phyloP scores from a whole-genome alignment of 2,113 vertebrate genomes.

The Onychorhynchus coronatus region DNA sequence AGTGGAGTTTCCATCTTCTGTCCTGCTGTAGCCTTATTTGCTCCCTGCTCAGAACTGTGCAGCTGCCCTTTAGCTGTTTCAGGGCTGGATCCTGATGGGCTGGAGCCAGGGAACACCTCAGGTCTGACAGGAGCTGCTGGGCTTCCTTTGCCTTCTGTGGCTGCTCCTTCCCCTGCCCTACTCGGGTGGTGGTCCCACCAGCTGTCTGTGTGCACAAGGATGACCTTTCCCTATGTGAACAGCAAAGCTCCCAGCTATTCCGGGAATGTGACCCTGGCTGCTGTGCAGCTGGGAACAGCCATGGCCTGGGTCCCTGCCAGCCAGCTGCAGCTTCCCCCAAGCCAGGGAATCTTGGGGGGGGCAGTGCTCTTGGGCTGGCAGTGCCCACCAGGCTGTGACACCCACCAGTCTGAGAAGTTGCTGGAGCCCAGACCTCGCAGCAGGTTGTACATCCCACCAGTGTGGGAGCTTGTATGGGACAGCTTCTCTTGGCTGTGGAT shows the following conservation, averaged over 20 bases:
- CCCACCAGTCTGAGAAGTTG: neutral
- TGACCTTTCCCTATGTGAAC: slow-evolving; percentile 47
- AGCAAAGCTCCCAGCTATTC: slow-evolving; percentile 51
- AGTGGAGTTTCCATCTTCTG: neutral
- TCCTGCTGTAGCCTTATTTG: neutral
- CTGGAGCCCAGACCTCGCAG: fast-evolving
- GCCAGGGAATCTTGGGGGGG: neutral
- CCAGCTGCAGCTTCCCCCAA: neutral
- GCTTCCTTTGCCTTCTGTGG: neutral
- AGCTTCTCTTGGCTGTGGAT: neutral
- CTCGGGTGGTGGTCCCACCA: neutral
- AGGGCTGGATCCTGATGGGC: neutral
- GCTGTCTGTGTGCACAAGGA: slow-evolving; percentile 14
- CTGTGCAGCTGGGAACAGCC: neutral
- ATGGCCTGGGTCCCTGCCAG: neutral
- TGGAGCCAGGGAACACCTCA: neutral
- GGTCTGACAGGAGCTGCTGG: neutral
- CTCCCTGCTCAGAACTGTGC: neutral
- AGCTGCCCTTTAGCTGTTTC: neutral
- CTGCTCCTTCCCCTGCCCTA: neutral
- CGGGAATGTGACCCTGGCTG: slow-evolving; percentile 52
- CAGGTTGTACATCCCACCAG: neutral
- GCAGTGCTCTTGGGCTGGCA: neutral
- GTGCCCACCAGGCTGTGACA: neutral
- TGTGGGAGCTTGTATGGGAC: fast-evolving